Percentiles rank a stretch among this genome's conserved stretches.
phyloP scores from a whole-genome alignment of 2,888 invertebrate genomes.

The Pseudoips prasinana region DNA sequence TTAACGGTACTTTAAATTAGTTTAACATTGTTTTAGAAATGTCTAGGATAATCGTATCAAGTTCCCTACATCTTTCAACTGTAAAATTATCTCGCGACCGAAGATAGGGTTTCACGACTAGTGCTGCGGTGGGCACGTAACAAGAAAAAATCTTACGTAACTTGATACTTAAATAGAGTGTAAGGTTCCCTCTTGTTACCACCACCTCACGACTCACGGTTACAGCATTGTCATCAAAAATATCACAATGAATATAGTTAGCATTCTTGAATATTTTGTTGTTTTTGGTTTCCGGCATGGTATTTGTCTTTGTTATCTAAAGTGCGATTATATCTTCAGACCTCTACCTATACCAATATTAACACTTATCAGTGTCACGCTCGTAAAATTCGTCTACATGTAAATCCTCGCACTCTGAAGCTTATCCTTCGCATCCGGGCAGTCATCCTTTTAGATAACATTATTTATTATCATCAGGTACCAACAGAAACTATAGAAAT shows the following conservation, averaged over 20 bases:
- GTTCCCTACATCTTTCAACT: conserved; percentile 52
- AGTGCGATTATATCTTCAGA: conserved; percentile 58
- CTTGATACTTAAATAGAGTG: conserved; percentile 55
- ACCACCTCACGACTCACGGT: conserved; percentile 56
- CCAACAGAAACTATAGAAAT: conserved; percentile 19
- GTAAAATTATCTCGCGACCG: conserved; percentile 57
- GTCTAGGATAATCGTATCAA: conserved; percentile 15
- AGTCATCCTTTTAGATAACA: conserved; percentile 41
- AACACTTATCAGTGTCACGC: conserved; percentile 57
- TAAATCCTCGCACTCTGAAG: conserved; percentile 52
- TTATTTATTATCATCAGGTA: conserved; percentile 45
- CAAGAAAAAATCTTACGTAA: conserved; percentile 53
- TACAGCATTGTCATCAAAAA: conserved; percentile 18
- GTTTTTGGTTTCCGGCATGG: conserved; percentile 34
- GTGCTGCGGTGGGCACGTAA: conserved; percentile 60
- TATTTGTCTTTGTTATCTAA: conserved; percentile 57
- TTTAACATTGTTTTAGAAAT: conserved; percentile 21
- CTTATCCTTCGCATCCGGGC: conserved; percentile 65
- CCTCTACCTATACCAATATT: conserved; percentile 72
- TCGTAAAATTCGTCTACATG: conserved; percentile 60
- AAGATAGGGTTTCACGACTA: conserved; percentile 63
- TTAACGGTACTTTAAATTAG: conserved; percentile 32
- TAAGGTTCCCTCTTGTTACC: conserved; percentile 68
- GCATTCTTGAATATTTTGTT: not conserved
- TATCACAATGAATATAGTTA: conserved; percentile 10